Evolutionary conservation across 1,140 invertebrate genomes (phyloP), one percentile per base, ranked within the genome.

Genomic region (Neodiprion fabricii): DNA sequence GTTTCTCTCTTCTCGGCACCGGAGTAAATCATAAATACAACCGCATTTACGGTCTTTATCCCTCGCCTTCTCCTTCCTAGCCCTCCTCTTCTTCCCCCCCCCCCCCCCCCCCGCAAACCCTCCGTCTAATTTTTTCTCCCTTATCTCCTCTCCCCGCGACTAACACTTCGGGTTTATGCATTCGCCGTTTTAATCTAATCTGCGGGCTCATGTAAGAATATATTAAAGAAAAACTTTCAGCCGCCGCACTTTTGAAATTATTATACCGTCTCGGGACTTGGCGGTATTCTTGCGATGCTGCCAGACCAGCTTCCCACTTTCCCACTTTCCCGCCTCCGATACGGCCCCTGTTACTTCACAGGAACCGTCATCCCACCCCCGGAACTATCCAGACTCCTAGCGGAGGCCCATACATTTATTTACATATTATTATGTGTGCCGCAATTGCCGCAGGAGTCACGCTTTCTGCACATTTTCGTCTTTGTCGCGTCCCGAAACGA

Each of bases 161-260:
- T 21, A 71, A 71, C 72, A 48, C 67, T 74, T 73, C 68, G 74
- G 78, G 79, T 82, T 85, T 85, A 84, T 85, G 81, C 82, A 83
- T 85, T 84, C 81, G 80, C 83, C 83, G 82, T 85, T 87, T 86
- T 87, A 88, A 88, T 88, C 85, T 87, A 88, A 88, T 88, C 86
- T 83, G 79, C 82, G 76, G 80, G 79, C 80, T 82, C 85, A 82
- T 87, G 86, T 87, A 87, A 86, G 86, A 88, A 88, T 88, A 88
- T 86, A 87, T 88, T 87, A 86, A 87, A 85, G 85, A 84, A 85
- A 86, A 87, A 85, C 78, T 85, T 86, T 81, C 82, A 76, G 72
- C 81, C 61, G 76, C 79, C 80, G 82, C 80, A 80, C 80, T 80
- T 77, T 82, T 75, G 74, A 74, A 81, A 86, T 79, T 84, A 84